phyloP scores from a whole-genome alignment of 2,797 vertebrate species.

The Ptychadena robeensis region DNA sequence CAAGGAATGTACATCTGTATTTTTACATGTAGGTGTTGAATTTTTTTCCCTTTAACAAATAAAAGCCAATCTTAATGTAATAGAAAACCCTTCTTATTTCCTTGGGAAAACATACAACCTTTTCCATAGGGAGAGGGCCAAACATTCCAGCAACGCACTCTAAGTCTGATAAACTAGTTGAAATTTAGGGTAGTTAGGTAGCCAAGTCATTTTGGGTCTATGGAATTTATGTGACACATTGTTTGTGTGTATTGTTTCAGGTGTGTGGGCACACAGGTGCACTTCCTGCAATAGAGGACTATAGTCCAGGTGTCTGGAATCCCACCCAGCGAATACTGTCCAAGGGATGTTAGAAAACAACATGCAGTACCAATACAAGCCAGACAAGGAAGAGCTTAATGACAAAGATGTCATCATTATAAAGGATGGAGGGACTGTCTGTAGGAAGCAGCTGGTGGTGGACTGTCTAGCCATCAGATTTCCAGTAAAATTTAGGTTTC shows the following conservation, averaged over 20 bases:
- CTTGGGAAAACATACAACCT: background rate
- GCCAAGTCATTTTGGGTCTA: background rate
- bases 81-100: background rate
- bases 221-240: background rate
- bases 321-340: background rate
- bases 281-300: background rate
- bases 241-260: background rate
- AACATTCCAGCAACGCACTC: background rate
- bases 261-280: conserved; percentile 2
- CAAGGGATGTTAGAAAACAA: background rate
- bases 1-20: too few species aligned
- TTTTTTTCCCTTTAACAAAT: background rate
- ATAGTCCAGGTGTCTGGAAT: background rate
- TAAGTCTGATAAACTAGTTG: background rate
- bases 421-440: background rate
- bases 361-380: background rate
- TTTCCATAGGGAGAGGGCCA: background rate
- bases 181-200: background rate
- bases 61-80: background rate
- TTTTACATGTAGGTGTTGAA: background rate
- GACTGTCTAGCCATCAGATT: too few species aligned
- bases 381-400: too few species aligned
- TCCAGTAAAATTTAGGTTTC: background rate
- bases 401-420: background rate
- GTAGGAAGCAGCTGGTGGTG: background rate